phyloP scores from a whole-genome alignment of 2,888 invertebrate species.

The Autographa pulchrina region DNA sequence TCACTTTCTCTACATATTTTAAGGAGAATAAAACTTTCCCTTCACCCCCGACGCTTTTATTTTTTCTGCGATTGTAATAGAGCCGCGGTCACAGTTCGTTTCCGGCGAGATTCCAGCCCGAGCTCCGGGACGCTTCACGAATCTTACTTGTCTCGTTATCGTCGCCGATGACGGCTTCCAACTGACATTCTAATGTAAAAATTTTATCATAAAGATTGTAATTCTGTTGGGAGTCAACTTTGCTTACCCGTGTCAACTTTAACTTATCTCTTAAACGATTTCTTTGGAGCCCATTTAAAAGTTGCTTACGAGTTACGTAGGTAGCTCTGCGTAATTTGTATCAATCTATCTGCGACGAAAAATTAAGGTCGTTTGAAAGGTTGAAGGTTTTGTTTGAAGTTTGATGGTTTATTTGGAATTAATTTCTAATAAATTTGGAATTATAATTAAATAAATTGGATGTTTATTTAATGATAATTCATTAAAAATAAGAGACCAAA shows the following conservation, averaged over 20 bases:
- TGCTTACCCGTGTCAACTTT: conserved; percentile 59
- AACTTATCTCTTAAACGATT: conserved; percentile 64
- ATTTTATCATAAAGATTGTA: conserved; percentile 71
- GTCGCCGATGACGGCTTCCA: conserved; percentile 68
- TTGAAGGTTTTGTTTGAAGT: conserved; percentile 22
- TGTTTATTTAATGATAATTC: too few relatives aligned
- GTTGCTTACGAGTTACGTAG: conserved; percentile 53
- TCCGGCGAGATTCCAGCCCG: conserved; percentile 67
- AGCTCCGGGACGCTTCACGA: conserved; percentile 69
- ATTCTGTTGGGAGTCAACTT: conserved; percentile 77
- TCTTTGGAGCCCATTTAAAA: conserved; percentile 61
- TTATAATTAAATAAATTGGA: too few relatives aligned
- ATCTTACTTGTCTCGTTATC: conserved; percentile 81
- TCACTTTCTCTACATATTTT: conserved; percentile 90
- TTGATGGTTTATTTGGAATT: conserved; percentile 19
- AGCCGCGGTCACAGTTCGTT: conserved; percentile 71
- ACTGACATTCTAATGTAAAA: conserved; percentile 75
- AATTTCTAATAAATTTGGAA: too few relatives aligned
- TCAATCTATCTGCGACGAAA: conserved; percentile 45
- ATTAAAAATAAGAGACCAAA: too few relatives aligned
- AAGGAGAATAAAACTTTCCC: conserved; percentile 89
- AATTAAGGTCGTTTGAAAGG: conserved; percentile 32
- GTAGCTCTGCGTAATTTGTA: conserved; percentile 45
- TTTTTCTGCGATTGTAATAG: conserved; percentile 80
- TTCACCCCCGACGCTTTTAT: conserved; percentile 81